phyloP scores from a whole-genome alignment of 2,113 vertebrate genomes.

The Boleophthalmus pectinirostris region DNA sequence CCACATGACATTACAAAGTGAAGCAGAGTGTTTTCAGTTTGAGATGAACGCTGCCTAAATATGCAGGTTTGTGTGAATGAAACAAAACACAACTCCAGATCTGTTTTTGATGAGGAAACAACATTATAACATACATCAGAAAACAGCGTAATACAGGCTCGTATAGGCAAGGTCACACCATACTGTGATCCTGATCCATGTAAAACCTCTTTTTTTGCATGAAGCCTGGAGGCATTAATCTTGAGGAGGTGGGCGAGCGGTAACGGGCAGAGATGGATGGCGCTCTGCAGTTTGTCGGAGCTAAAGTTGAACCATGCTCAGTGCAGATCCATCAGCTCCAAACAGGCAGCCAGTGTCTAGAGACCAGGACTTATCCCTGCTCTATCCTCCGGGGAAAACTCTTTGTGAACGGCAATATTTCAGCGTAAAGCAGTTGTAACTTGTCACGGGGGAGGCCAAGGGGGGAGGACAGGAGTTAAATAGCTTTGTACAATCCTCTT shows the following conservation, averaged over 20 bases:
- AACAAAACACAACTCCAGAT: too few relatives aligned
- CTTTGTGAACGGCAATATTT: neutral
- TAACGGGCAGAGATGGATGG: slow-evolving; percentile 58
- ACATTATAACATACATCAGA: too few relatives aligned
- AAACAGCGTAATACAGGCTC: too few relatives aligned
- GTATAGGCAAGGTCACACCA: neutral
- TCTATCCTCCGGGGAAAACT: neutral
- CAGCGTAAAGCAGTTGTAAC: slow-evolving; percentile 7
- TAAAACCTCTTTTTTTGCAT: slow-evolving; percentile 40
- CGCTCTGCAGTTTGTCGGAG: slow-evolving; percentile 24
- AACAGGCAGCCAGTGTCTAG: slow-evolving; percentile 22
- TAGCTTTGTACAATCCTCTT: neutral
- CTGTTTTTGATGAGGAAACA: too few relatives aligned
- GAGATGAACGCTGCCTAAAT: too few relatives aligned
- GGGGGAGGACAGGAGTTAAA: neutral
- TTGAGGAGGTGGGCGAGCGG: slow-evolving; percentile 31
- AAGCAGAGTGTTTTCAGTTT: too few relatives aligned
- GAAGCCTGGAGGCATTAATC: slow-evolving; percentile 57
- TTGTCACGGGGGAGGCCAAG: neutral
- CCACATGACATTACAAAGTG: too few relatives aligned
- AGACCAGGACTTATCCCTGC: slow-evolving; percentile 3
- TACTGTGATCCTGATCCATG: neutral
- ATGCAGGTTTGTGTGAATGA: too few relatives aligned
- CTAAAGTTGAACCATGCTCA: slow-evolving; percentile 45
- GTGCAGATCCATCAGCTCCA: slow-evolving; percentile 52